Conservation (phyloP, 2,113 vertebrate genomes). For the Rana temporaria region DNA sequence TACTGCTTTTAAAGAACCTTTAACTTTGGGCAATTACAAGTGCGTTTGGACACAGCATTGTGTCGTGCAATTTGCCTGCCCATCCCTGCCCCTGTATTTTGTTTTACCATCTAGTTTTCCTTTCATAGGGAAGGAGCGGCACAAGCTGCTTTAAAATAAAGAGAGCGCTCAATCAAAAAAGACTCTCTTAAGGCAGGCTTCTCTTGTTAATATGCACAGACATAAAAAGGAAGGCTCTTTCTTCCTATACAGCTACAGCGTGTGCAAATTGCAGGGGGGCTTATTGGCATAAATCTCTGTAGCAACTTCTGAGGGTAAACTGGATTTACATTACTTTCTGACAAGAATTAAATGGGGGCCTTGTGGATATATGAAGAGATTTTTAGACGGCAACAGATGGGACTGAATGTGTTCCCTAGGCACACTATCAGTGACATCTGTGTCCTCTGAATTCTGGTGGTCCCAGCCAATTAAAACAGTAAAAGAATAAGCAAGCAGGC, state of each 20-base stretch:
- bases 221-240: conserved; percentile 82
- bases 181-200: conserved; percentile 76
- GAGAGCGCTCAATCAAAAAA: conserved; percentile 73
- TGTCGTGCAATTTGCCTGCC: not conserved
- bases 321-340: conserved; percentile 89
- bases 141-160: conserved; percentile 77
- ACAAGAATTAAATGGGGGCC: conserved; percentile 89
- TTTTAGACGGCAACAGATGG: conserved; percentile 87
- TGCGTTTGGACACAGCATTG: conserved; percentile 11
- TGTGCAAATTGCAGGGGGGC: conserved; percentile 83
- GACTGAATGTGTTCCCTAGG: conserved; percentile 85
- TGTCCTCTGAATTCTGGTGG: conserved; percentile 87
- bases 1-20: conserved; percentile 20
- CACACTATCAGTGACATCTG: conserved; percentile 87
- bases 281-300: conserved; percentile 83
- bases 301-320: conserved; percentile 84
- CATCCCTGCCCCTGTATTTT: conserved; percentile 27
- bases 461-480: conserved; percentile 80
- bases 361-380: conserved; percentile 83
- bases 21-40: conserved; percentile 26
- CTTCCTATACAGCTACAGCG: conserved; percentile 81
- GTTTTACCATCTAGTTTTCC: conserved; percentile 46
- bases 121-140: conserved; percentile 54
- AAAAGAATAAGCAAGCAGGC: conserved; percentile 49
- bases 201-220: conserved; percentile 83